These are phyloP conservation scores for Neolamprologus variostigma DNA, from an alignment of 2,113 vertebrate genomes.

Conservation along the genomic window DNA sequence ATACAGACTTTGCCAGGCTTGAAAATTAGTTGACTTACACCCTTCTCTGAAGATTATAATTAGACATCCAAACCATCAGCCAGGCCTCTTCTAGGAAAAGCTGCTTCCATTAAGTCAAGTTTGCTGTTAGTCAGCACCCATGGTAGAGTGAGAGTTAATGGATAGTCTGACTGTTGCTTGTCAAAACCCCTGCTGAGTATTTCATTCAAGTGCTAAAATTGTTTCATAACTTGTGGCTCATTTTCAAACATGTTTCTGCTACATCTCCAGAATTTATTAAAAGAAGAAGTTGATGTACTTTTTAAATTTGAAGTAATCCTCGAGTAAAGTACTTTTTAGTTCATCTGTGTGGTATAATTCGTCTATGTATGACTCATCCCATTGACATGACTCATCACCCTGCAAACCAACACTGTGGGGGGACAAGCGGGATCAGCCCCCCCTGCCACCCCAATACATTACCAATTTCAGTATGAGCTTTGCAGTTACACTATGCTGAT, in stretches of 20 bases:
- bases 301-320: background rate
- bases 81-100: background rate
- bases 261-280: slow-evolving; percentile 8
- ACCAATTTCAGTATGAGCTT: background rate
- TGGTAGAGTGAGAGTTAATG: slow-evolving; percentile 43
- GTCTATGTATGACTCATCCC: background rate
- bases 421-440: fast-evolving
- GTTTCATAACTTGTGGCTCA: slow-evolving; percentile 31
- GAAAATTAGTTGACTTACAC: slow-evolving; percentile 25
- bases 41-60: slow-evolving; percentile 26
- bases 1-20: slow-evolving; percentile 10
- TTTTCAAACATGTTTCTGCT: slow-evolving; percentile 14
- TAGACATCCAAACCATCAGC: slow-evolving; percentile 13
- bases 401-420: background rate
- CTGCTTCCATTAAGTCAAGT: slow-evolving; percentile 25
- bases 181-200: slow-evolving; percentile 11
- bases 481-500: background rate
- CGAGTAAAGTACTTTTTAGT: background rate
- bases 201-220: slow-evolving; percentile 36
- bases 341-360: background rate
- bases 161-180: slow-evolving; percentile 40
- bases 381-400: background rate
- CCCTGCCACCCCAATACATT: background rate
- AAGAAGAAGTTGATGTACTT: background rate
- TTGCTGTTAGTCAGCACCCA: slow-evolving; percentile 11